A percentile compares a stretch with the other conserved stretches of the same genome.
Conservation (phyloP, 2,797 vertebrate genomes). For the Percopsis omiscomaycus region DNA sequence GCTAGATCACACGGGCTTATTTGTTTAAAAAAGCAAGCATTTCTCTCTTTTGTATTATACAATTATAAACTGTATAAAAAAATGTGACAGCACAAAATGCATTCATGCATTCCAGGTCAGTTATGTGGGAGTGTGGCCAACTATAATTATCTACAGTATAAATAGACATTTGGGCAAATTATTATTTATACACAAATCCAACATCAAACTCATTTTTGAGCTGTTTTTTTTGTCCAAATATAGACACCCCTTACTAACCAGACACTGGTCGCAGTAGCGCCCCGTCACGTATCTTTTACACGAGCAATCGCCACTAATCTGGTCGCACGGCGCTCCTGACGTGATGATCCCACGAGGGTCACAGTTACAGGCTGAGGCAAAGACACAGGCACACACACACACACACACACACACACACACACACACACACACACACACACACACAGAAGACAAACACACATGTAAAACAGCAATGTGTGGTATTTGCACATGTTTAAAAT, state of each 20-base stretch:
- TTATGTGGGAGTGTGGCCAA: too few species aligned
- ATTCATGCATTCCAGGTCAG: too few species aligned
- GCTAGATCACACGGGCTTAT: too few species aligned
- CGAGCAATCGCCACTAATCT: conserved; percentile 86
- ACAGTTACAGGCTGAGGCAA: conserved; percentile 81
- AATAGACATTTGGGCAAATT: too few species aligned
- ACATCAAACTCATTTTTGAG: too few species aligned
- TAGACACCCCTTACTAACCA: conserved; percentile 74
- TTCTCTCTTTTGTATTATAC: too few species aligned
- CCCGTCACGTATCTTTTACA: conserved; percentile 88
- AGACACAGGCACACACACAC: conserved; percentile 1
- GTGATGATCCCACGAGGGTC: conserved; percentile 80
- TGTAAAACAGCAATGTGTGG: not conserved
- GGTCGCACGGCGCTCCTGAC: conserved; percentile 80
- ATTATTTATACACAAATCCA: too few species aligned
- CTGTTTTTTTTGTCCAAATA: too few species aligned
- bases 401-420: not conserved
- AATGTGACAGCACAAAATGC: too few species aligned
- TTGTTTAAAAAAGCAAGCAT: too few species aligned
- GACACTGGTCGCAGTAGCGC: conserved; percentile 83
- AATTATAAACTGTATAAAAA: too few species aligned
- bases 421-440: not conserved
- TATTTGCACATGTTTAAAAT: not conserved
- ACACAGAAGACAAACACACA: not conserved
- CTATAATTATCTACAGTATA: too few species aligned